These are phyloP conservation scores for Amia ocellicauda DNA, from an alignment of 2,113 vertebrate genomes.

Conservation along the genomic window DNA sequence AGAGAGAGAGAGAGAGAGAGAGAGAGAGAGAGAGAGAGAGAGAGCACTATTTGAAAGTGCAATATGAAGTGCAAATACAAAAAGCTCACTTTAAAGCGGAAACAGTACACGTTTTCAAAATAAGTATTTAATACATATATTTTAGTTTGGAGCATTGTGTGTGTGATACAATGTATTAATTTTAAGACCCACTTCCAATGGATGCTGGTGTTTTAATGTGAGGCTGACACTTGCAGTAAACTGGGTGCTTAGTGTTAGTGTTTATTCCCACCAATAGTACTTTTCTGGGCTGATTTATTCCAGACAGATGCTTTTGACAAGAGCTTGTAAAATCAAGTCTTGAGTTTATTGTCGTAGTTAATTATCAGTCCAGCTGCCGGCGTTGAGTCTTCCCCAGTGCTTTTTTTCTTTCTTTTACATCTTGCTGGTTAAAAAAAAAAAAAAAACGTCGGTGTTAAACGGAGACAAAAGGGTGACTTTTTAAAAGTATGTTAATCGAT, in stretches of 20 bases:
- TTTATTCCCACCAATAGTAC: conserved; percentile 31
- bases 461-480: conserved; percentile 49
- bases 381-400: conserved; percentile 47
- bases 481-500: conserved; percentile 33
- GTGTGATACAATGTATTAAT: no score
- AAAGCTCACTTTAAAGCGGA: no score
- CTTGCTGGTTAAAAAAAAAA: conserved; percentile 46
- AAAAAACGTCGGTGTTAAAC: conserved; percentile 44
- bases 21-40: no score
- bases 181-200: no score
- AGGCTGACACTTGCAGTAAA: no score
- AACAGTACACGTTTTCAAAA: no score
- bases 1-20: no score
- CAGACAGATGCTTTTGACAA: conserved; percentile 79
- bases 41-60: no score
- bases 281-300: conserved; percentile 69
- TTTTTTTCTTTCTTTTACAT: conserved; percentile 62
- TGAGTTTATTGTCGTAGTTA: conserved; percentile 68
- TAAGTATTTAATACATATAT: no score
- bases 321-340: conserved; percentile 75
- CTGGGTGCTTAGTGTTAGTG: conserved; percentile 27
- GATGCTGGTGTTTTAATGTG: no score
- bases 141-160: no score
- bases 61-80: no score
- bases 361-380: conserved; percentile 52